Evolutionary conservation across 2,888 invertebrate species (phyloP), one percentile per base, ranked within the genome.

Genomic region (Ametastegia equiseti): DNA sequence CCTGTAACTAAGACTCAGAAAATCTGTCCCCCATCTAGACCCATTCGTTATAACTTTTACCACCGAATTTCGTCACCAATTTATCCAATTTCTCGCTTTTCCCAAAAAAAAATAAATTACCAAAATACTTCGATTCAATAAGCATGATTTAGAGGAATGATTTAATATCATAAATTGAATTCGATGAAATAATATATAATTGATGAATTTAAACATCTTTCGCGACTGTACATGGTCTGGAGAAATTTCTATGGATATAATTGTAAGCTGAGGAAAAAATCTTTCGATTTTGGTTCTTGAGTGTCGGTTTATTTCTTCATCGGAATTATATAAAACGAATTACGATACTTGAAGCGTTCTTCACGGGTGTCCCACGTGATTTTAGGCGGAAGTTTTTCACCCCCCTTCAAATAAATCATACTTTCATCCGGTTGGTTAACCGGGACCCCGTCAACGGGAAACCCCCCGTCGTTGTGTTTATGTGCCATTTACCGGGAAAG

Each of bases 381-480:
- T 78, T 78, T 39, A 27, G n/a, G 60, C 57, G 42, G 27, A 30
- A 78, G 60, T 63, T 54, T n/a, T 75, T 81, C 77, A 30, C 80
- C 54, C 73, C 39, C 60, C 75, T 63, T 54, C 79, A 73, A 85
- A 88, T 89, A 86, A 88, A 89, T 89, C 87, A 88, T 87, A 86
- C 84, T 88, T 86, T 85, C 36, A 80, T 84, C 82, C 86, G 86
- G 87, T 86, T 86, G 86, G 88, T 86, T 88, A 87, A 87, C 85
- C 83, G 82, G 77, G 80, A 78, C 79, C 83, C 83, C 85, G 82
- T 77, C 80, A 81, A 23, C 50, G 57, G 60, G 33, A 57, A 27
- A 63, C 60, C 81, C 82, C 84, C 82, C 82, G 85, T 73, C 85
- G 86, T 83, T 83, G 82, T 84, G 84, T 87, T 86, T 85, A 86